A percentile compares a stretch with the other conserved stretches of the same genome.
Evolutionary conservation across 2,113 vertebrate genomes (phyloP).

Genomic region (Tragulus kanchil): DNA sequence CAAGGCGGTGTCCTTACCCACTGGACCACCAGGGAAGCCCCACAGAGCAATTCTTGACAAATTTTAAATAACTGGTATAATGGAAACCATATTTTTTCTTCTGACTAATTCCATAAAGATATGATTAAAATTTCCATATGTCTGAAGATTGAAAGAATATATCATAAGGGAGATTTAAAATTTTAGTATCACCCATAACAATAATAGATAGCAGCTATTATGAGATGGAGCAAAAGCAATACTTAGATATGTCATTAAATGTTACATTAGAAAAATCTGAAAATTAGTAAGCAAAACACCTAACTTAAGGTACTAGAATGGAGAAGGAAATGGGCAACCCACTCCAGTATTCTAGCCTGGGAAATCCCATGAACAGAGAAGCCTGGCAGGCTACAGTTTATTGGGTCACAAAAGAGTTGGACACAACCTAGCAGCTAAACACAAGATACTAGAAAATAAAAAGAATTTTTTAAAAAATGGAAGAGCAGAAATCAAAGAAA

Average conservation of each 20-base stretch:
- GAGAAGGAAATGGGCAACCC: neutral
- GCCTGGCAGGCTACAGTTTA: neutral
- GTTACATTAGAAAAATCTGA: neutral
- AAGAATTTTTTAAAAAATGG: neutral
- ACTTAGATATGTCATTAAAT: neutral
- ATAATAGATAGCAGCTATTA: neutral
- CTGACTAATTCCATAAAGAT: neutral
- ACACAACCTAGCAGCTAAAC: neutral
- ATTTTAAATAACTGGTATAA: neutral
- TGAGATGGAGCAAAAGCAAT: neutral
- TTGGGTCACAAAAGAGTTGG: neutral
- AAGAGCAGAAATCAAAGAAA: neutral
- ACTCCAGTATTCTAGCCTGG: neutral
- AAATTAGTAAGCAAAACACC: neutral
- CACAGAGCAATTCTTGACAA: neutral
- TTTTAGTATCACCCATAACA: neutral
- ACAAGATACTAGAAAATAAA: slow-evolving; percentile 14
- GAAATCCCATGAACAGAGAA: neutral
- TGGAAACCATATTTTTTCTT: neutral
- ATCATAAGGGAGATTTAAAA: neutral
- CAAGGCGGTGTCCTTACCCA: no score
- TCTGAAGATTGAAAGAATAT: neutral
- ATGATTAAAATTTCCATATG: neutral
- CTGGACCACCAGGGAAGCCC: no score
- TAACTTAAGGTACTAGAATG: neutral